Base-by-base conservation (phyloP, 2,888 invertebrate species). In the Notocelia uddmanniana region DNA sequence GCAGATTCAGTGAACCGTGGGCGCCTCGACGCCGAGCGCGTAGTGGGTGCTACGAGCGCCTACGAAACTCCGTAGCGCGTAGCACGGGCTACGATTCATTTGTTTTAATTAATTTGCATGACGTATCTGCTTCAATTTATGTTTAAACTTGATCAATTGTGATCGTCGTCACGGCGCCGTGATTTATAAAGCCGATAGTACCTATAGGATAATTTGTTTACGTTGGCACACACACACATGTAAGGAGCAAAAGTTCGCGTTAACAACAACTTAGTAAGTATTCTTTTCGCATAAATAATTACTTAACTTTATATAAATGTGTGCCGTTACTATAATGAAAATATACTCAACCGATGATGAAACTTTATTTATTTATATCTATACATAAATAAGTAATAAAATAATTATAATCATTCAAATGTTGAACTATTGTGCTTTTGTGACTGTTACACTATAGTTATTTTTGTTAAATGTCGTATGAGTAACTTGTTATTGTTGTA, bases 1-100 rank as follows among this genome's bases (percentile, higher is more conserved):
- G 89, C 90, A 91, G 89, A 92, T 89, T 92, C 92, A 93, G 92
- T 93, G 90, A 91, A 91, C 89, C 92, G 92, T 91, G 89, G 91
- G 83, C 88, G 81, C 86, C 81, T 67, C 83, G 85, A 83, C 88
- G 83, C 83, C 76, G 76, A 70, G 73, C 83, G 83, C 84, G 92
- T 90, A 90, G 90, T 85, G 79, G 75, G 77, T 81, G 89, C 91
- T 92, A 92, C 90, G 86, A 78, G 76, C 76, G 76, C 84, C 86
- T 87, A 87, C 89, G 82, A 79, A 76, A 62, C 70, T 74, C 66
- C 80, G 78, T 68, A 75, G 69, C 75, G 73, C 82, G 84, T 88
- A 85, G 82, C 81, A 76, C 75, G 64, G 73, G 78, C 83, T 85
- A 74, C 60, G 71, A 64, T 50, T 60, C 10, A 34, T 66, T 58